These are phyloP conservation scores for Chydorus sphaericus DNA, from an alignment of 2,888 invertebrate genomes.

Conservation along the genomic window DNA sequence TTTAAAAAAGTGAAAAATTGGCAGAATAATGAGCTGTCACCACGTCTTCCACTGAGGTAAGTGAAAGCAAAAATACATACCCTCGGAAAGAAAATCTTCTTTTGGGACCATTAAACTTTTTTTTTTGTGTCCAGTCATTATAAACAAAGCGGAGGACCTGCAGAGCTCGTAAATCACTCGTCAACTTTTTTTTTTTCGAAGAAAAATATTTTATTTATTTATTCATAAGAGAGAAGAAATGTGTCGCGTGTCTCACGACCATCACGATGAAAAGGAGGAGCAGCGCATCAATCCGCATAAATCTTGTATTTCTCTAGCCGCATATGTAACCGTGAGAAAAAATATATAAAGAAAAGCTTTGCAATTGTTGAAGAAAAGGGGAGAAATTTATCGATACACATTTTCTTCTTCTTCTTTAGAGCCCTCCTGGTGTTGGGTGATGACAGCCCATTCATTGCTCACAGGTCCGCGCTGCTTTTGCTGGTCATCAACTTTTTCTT, in stretches of 20 bases:
- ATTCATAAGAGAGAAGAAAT: too few species aligned
- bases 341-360: too few species aligned
- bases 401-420: neutral
- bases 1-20: neutral
- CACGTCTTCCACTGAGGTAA: neutral
- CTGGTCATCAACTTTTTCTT: constrained; percentile 2
- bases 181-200: neutral
- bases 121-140: constrained; percentile 6
- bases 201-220: too few species aligned
- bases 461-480: neutral
- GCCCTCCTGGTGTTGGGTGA: constrained; percentile 14
- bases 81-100: neutral
- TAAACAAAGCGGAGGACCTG: constrained; percentile 1
- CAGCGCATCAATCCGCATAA: too few species aligned
- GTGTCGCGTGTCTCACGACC: too few species aligned
- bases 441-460: constrained; percentile 15
- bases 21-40: constrained; percentile 6
- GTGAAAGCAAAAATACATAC: neutral
- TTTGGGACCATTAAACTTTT: neutral
- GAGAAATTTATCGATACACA: constrained; percentile 2
- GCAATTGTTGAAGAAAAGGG: too few species aligned
- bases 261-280: neutral
- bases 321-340: too few species aligned
- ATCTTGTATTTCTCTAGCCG: too few species aligned
- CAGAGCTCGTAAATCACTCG: constrained; percentile 6